A percentile compares a stretch with the other conserved stretches of the same genome.
phyloP scores from a whole-genome alignment of 2,888 invertebrate species.

The Cancer borealis region DNA sequence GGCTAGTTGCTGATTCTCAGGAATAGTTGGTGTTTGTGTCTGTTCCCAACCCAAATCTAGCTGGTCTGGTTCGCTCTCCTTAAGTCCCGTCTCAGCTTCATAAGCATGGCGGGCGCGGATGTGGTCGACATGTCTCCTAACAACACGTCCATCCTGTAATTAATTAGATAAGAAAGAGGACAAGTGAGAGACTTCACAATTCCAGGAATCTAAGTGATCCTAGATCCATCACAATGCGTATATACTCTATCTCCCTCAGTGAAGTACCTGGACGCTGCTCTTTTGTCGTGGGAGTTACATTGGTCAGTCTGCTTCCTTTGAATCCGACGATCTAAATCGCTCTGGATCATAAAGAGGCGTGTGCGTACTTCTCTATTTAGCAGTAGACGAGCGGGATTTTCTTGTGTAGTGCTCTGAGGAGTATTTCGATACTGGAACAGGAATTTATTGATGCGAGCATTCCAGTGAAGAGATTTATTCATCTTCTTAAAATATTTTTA shows the following conservation, averaged over 20 bases:
- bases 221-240: background rate
- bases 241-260: background rate
- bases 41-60: too few relatives aligned
- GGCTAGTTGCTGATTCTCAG: too few relatives aligned
- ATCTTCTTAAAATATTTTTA: background rate
- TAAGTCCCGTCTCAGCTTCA: too few relatives aligned
- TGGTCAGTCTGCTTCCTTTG: too few relatives aligned
- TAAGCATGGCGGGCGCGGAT: background rate
- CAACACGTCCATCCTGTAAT: background rate
- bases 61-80: too few relatives aligned
- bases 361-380: background rate
- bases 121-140: background rate
- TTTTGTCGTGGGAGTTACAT: too few relatives aligned
- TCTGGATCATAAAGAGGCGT: background rate
- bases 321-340: background rate
- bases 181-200: background rate
- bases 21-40: too few relatives aligned
- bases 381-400: background rate
- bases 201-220: background rate
- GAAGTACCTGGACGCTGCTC: background rate
- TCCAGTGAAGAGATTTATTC: background rate
- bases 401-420: background rate
- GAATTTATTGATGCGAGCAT: background rate
- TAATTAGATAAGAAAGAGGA: background rate
- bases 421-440: constrained; percentile 5